Evolutionary conservation across 2,113 vertebrate genomes (phyloP), one percentile per base, ranked within the genome.

Genomic region (Ptilonorhynchus violaceus): DNA sequence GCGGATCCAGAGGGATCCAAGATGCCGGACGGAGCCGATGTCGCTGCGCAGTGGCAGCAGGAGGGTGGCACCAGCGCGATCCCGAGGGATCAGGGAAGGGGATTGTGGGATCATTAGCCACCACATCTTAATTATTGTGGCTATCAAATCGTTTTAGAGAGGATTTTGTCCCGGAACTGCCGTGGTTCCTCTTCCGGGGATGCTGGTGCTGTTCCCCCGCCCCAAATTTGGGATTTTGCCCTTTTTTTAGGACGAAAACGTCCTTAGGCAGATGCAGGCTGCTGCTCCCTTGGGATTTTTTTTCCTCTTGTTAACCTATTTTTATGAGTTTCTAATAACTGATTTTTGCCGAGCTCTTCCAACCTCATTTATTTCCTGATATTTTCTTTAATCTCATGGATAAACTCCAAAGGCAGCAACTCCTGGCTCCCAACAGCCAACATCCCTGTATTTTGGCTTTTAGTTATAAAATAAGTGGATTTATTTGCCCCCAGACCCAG

Each of bases 81-180:
- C 58, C 10, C 19, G 2, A 14, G 39, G 80, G 53, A n/a, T 49
- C 12, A 7, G 11, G 50, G n/a, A 10, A 28, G 55, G 80, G 53
- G 17, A 28, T 24, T 44, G 28, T 7, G 19, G 13, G 55, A 33
- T 33, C 46, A 0, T 31, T 49, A 37, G 10, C 15, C 3, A 0
- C 52, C 7, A 7, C 24, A 0, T 5, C 0, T 33, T 58, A 33
- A 47, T 52, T 63, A 5, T 28, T 35, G 33, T 13, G 35, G 2
- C 18, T 25, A 15, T 35, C 41, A 16, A 55, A 30, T 12, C 3
- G 9, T 56, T 42, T 12, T 4, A 16, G 42, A 39, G 31, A 5
- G 14, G 4, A 17, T 72, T 56, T 56, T 11, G 5, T 37, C 18
- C 33, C 31, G 35, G 35, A 64, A 31, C 50, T 42, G 49, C 35